Evolutionary conservation across 2,797 vertebrate genomes (phyloP), one percentile per base, ranked within the genome.

Genomic region (Myoxocephalus aenaeus): DNA sequence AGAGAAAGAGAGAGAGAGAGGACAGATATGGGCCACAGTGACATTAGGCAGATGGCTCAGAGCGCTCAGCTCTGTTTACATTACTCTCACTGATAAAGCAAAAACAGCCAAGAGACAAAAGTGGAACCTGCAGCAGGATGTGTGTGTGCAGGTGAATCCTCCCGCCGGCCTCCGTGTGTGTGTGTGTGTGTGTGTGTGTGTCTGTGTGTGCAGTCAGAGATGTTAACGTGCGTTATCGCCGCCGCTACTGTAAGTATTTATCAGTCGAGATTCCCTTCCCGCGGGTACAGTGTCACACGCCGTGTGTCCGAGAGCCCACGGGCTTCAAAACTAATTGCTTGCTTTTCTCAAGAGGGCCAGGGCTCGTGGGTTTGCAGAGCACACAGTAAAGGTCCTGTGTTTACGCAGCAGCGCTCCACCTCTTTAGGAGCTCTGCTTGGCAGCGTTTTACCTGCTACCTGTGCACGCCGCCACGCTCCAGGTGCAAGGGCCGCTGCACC

Each of bases 31-130:
- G 91, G 87, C 92, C 91, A 89, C 87, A 86, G 90, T 92, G 92
- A 95, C 94, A 94, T 93, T 92, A 93, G 90, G 92, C 95, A 95
- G 95, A 95, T 95, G 94, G 94, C 92, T 93, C 77, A 32, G 44
- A 89, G 90, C 76, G 90, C 90, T 93, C 82, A 83, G 88, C 89
- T 93, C 91, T 95, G 93, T 96, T 95, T 94, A 93, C 94, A 92
- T 93, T 95, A 86, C 88, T 90, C 90, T 92, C 88, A 89, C 93
- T 94, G 92, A 94, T 93, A 91, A 95, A 95, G 93, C 92, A 94
- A 93, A 92, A 93, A 79, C 89, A 92, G 88, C 70, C 88, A 66
- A 13, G 64, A 90, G 87, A 88, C 84, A 83, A 85, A 87, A 89
- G 86, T 79, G 78, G 86, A 89, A 86, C 81, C 87, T 79, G 84